Base-by-base conservation (phyloP, 2,888 invertebrate genomes). In the Himalopsyche japonica region DNA sequence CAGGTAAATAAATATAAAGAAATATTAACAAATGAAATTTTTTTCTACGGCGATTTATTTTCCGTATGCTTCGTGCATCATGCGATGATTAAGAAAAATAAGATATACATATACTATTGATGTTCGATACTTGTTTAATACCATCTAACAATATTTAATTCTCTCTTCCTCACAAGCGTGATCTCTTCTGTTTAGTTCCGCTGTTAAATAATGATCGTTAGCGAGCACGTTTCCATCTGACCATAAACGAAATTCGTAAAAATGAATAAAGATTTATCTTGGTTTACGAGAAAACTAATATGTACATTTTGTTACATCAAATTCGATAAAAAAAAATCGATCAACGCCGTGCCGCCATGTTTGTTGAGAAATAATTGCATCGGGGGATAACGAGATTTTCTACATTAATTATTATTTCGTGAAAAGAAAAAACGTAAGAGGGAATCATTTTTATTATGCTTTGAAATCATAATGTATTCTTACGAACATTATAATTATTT, bases 151-250 rank as follows among this genome's bases (percentile, higher is more conserved):
- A 70, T 70, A 70, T 6, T 27, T 6, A 34, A 37, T 77, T 77
- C 77, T 77, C 77, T 77, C 37, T 77, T 77, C 77, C 43, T 77
- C 24, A 77, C 37, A 34, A 24, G n/a, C 43, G 32, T 77, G 43
- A 37, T 77, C 77, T 77, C 43, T 37, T 77, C 18, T 77, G 37
- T 34, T 77, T 77, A 77, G 77, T 77, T 77, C 77, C 77, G 77
- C 77, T 77, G 37, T 57, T 84, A 8, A 87, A 30, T 76, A 83
- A 24, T 83, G 24, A 70, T 70, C 27, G 27, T 70, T 8, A 70
- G 30, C 70, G 30, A 70, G 6, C 70, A 70, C 70, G 70, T 30
- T 70, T 70, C 27, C 70, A 70, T 70, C 70, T 70, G 20, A 70
- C 70, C 30, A 30, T 70, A 70, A 70, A 70, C 30, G 70, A 70